Evolutionary conservation across 2,113 vertebrate species (phyloP).

Genomic region (Phocoena sinus): DNA sequence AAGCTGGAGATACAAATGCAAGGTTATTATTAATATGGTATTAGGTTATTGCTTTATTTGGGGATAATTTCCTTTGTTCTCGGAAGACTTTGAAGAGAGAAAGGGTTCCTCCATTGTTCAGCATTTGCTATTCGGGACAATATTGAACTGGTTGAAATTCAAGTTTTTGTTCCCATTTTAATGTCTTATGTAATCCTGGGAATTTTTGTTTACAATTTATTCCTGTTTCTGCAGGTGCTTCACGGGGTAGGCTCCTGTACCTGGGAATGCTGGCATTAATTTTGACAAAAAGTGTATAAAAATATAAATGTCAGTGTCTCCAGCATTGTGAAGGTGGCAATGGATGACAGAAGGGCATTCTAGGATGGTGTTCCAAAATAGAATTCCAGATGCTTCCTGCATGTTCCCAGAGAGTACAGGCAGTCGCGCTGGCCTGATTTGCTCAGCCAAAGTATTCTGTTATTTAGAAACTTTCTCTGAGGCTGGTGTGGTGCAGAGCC

Average conservation of each 20-base stretch:
- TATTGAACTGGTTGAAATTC: slow-evolving; percentile 76
- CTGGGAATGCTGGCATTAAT: slow-evolving; percentile 67
- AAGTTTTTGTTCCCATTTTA: slow-evolving; percentile 68
- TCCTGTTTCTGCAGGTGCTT: slow-evolving; percentile 74
- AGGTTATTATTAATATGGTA: slow-evolving; percentile 71
- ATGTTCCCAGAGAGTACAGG: not conserved
- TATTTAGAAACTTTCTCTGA: not conserved
- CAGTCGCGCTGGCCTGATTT: not conserved
- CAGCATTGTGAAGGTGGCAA: not conserved
- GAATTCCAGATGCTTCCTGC: slow-evolving; percentile 34
- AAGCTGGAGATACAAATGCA: not conserved
- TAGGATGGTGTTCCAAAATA: slow-evolving; percentile 28
- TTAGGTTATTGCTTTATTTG: slow-evolving; percentile 69
- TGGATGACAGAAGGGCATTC: slow-evolving; percentile 63
- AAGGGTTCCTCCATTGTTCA: slow-evolving; percentile 55
- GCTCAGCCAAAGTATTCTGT: not conserved
- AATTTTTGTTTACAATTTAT: slow-evolving; percentile 75
- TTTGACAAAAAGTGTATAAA: slow-evolving; percentile 72
- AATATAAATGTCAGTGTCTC: slow-evolving; percentile 62
- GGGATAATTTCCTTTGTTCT: slow-evolving; percentile 70
- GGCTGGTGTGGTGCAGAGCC: not conserved
- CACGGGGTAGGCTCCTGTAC: slow-evolving; percentile 54
- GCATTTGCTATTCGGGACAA: slow-evolving; percentile 43
- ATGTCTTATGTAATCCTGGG: slow-evolving; percentile 72
- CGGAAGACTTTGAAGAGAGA: slow-evolving; percentile 52